Base-by-base conservation (phyloP, 2,113 vertebrate species). In the Girardinichthys multiradiatus region DNA sequence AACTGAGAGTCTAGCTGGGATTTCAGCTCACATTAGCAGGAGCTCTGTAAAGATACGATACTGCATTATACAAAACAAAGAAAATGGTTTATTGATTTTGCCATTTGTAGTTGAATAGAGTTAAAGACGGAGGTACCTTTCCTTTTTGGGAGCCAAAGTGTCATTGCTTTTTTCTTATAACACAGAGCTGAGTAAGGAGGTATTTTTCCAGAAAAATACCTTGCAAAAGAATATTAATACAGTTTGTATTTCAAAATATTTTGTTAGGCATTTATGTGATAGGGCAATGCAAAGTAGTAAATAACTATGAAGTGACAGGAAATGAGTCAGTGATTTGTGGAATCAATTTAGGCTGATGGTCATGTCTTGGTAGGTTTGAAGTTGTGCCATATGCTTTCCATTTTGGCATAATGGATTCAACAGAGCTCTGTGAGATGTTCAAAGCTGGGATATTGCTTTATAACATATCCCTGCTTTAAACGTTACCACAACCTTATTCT, bases 61-160 rank as follows among this genome's bases (percentile, higher is more conserved):
- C 30, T 76, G 57, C 37, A 8, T 72, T 64, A 74, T 71, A 82
- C 66, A 87, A 88, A 88, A 87, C 77, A 68, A 83, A 87, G 81
- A 80, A 89, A 90, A 92, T 85, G 79, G 74, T 73, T 77, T 89
- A 91, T 89, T 87, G 87, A 92, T 91, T 88, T 85, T 33, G 57
- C 54, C 68, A 35, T 37, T 42, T 64, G 35, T 15, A 12, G 61
- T 26, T 14, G 24, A 57, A 13, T 33, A 68, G 31, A 57, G 13
- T 26, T 57, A 26, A 57, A 24, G 12, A 12, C 5, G 5, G 13
- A 57, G 2, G 26, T 19, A 30, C 31, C 4, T 21, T 10, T 19
- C 15, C 37, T 27, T 28, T 66, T 27, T 21, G 21, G 26, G 33
- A 61, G 30, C 59, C 19, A 33, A 61, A 61, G 26, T 54, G 24